Evolutionary conservation across 1,140 invertebrate genomes (phyloP).

Genomic region (Plectrocnemia conspersa): DNA sequence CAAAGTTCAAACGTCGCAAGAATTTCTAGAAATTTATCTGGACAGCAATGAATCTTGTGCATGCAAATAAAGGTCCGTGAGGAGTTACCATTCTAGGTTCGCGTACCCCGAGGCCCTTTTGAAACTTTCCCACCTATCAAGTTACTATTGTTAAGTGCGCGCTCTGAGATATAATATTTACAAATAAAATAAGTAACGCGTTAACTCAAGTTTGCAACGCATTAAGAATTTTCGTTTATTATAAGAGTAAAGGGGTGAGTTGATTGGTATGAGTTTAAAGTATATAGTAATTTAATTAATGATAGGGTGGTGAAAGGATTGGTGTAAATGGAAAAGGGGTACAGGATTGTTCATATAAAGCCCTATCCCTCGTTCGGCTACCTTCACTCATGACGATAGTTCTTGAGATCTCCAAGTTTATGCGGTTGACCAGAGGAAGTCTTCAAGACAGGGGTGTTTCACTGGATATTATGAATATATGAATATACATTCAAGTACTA

Average conservation of each 20-base stretch:
- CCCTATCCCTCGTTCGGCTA: slow-evolving; percentile 5
- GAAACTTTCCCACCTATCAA: slow-evolving; percentile 22
- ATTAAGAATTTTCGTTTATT: too few species aligned
- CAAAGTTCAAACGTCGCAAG: too few species aligned
- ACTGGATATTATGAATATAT: too few species aligned
- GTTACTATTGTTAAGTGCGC: slow-evolving; percentile 10
- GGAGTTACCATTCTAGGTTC: slow-evolving; percentile 12
- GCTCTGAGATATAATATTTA: too few species aligned
- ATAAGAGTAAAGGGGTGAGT: too few species aligned
- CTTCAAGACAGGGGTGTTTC: slow-evolving; percentile 2
- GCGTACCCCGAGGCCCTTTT: slow-evolving; percentile 23
- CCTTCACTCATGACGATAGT: slow-evolving; percentile 5
- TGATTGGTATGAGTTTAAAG: too few species aligned
- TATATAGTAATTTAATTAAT: too few species aligned
- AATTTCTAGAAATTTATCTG: slow-evolving; percentile 22
- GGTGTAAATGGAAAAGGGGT: too few species aligned
- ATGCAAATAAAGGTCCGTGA: slow-evolving; percentile 18
- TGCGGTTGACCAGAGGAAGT: slow-evolving; percentile 20
- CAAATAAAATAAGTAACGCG: too few species aligned
- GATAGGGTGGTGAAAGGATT: too few species aligned
- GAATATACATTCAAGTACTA: too few species aligned
- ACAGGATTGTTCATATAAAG: not conserved
- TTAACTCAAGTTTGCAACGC: too few species aligned
- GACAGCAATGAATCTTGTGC: slow-evolving; percentile 23
- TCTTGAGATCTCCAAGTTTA: slow-evolving; percentile 14